phyloP scores from a whole-genome alignment of 2,113 vertebrate species.

The Peromyscus leucopus region DNA sequence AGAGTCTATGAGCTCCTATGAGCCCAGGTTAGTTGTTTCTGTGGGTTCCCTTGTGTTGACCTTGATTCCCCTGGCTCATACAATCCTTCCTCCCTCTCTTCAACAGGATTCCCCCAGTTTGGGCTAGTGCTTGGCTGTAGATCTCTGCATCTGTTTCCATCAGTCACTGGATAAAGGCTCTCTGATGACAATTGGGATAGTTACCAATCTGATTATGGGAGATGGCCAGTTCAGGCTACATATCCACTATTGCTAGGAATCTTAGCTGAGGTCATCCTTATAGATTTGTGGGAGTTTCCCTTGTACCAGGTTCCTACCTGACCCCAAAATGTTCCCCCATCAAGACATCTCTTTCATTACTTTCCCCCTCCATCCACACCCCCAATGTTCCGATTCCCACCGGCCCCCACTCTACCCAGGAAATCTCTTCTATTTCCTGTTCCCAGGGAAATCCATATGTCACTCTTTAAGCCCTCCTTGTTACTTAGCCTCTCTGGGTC shows the following conservation, averaged over 20 bases:
- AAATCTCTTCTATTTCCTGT: too few species aligned
- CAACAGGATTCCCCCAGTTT: neutral
- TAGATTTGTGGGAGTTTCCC: neutral
- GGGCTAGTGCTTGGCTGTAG: neutral
- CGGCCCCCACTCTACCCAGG: too few species aligned
- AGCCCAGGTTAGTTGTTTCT: neutral
- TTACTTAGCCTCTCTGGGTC: too few species aligned
- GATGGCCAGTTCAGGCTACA: neutral
- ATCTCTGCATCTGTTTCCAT: neutral
- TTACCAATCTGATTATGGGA: neutral
- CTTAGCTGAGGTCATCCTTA: neutral
- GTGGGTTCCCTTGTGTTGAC: neutral
- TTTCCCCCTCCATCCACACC: too few species aligned
- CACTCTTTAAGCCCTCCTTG: too few species aligned
- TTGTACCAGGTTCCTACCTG: neutral
- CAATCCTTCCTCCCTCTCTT: neutral
- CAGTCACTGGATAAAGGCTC: neutral
- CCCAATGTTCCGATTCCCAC: too few species aligned
- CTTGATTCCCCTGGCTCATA: neutral
- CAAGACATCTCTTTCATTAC: too few species aligned
- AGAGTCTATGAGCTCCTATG: neutral
- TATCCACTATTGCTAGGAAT: neutral
- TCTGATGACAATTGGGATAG: neutral
- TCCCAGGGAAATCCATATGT: too few species aligned
- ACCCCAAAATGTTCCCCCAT: neutral